Evolutionary conservation across 2,113 vertebrate genomes (phyloP), one percentile per base, ranked within the genome.

Genomic region (Plectropomus leopardus): DNA sequence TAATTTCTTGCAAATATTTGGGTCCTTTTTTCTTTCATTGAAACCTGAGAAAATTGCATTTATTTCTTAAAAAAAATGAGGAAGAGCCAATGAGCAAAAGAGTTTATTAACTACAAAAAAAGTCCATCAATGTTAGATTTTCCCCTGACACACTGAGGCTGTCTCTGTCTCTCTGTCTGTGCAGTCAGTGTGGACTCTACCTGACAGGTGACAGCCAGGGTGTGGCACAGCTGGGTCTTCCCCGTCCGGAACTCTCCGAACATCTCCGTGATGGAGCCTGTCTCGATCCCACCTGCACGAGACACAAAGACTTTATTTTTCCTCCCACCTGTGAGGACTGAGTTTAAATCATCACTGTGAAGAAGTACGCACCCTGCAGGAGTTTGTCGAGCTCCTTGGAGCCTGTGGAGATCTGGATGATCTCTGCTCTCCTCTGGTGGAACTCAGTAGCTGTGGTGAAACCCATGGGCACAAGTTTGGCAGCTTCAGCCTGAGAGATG

Each of bases 381-480:
- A 99, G 95, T 80, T 98, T 99, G 86, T 99, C 97, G 5, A 99
- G 96, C 78, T 99, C 98, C 90, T 99, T 99, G 71, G 98, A 99
- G 6, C 98, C 98, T 4, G 98, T 99, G n/a, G 97, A 97, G 87
- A 99, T 94, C 93, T 99, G 98, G 92, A 99, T 99, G 86, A 99
- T 98, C 88, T 99, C 98, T 0, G 98, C 97, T 71, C 98, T 95
- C 67, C 97, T 95, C 92, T 99, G 98, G 88, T 99, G 97, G 90
- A 99, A 99, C 85, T 99, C 98, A 0, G 98, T 99, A 8, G 98
- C 98, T 1, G 98, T 99, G 55, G 98, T 99, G 82, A 99, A 99
- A 36, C 98, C 98, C 98, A 99, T 99, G 0, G 98, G 97, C 63
- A 99, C 97, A 61, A 98, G 93, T 76, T 99, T 99, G 59, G 97